Evolutionary conservation across 1,140 invertebrate species (phyloP).

Genomic region (Monomorium pharaonis): DNA sequence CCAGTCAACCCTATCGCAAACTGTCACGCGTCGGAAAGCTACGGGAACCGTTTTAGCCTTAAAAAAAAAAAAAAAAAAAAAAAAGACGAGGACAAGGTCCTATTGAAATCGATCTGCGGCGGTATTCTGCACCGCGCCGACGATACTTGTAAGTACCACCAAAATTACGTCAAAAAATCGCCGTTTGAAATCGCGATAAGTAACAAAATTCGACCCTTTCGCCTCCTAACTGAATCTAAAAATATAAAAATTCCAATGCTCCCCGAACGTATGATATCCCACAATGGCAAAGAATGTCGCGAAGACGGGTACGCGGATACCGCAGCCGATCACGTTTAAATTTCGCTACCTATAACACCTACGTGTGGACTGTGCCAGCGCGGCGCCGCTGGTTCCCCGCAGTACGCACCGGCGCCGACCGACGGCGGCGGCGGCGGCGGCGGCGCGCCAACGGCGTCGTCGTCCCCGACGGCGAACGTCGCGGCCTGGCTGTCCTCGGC

Average conservation of each 20-base stretch:
- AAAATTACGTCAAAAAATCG: background rate
- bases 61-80: too few species aligned
- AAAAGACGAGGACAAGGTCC: conserved; percentile 30
- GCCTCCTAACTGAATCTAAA: background rate
- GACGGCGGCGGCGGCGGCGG: conserved; percentile 40
- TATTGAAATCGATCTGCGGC: conserved; percentile 6
- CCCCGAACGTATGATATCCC: background rate
- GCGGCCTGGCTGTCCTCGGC: conserved; percentile 45
- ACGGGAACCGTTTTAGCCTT: conserved; percentile 45
- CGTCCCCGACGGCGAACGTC: conserved; percentile 26
- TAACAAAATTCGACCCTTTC: background rate
- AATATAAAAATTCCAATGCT: conserved; percentile 29
- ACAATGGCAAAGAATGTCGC: background rate
- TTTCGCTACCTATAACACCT: conserved; percentile 82
- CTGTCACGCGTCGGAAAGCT: conserved; percentile 34
- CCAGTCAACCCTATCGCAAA: background rate
- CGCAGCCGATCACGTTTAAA: conserved; percentile 68
- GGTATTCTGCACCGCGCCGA: background rate
- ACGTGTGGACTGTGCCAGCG: conserved; percentile 83
- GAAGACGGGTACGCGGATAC: background rate
- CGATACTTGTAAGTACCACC: background rate
- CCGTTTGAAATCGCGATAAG: background rate
- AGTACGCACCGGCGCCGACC: conserved; percentile 48
- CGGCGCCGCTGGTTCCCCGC: conserved; percentile 66
- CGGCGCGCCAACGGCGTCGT: conserved; percentile 44